phyloP scores from a whole-genome alignment of 1,140 invertebrate genomes.

The Marisa cornuarietis region DNA sequence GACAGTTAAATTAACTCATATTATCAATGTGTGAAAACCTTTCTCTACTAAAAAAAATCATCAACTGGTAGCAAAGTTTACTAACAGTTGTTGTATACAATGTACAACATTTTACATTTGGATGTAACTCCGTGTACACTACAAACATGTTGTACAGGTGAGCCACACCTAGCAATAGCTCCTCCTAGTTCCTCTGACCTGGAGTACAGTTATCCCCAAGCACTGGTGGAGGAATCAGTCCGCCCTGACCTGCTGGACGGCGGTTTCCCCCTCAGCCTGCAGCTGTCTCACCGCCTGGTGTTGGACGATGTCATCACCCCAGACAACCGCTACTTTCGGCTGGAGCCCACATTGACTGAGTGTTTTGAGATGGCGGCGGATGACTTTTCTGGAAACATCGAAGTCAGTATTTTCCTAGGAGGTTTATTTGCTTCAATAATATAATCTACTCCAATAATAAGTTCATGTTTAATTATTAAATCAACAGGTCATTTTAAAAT shows the following conservation, averaged over 20 bases:
- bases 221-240: constrained; percentile 16
- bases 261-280: constrained; percentile 8
- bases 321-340: constrained; percentile 29
- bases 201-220: constrained; percentile 28
- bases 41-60: too few relatives aligned
- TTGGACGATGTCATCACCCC: constrained; percentile 29
- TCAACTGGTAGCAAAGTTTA: too few relatives aligned
- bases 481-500: too few relatives aligned
- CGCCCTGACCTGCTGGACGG: constrained; percentile 31
- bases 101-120: too few relatives aligned
- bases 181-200: constrained; percentile 4
- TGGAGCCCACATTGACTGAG: constrained; percentile 32
- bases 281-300: constrained; percentile 30
- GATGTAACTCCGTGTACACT: too few relatives aligned
- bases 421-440: too few relatives aligned
- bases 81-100: too few relatives aligned
- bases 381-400: constrained; percentile 11
- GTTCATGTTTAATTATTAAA: too few relatives aligned
- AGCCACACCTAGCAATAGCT: constrained; percentile 2
- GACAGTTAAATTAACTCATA: too few relatives aligned
- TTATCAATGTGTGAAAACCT: too few relatives aligned
- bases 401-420: not conserved
- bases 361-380: constrained; percentile 31
- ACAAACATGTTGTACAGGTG: not conserved
- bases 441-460: too few relatives aligned